Evolutionary conservation across 1,140 invertebrate species (phyloP).

Genomic region (Drosophila paulistorum): DNA sequence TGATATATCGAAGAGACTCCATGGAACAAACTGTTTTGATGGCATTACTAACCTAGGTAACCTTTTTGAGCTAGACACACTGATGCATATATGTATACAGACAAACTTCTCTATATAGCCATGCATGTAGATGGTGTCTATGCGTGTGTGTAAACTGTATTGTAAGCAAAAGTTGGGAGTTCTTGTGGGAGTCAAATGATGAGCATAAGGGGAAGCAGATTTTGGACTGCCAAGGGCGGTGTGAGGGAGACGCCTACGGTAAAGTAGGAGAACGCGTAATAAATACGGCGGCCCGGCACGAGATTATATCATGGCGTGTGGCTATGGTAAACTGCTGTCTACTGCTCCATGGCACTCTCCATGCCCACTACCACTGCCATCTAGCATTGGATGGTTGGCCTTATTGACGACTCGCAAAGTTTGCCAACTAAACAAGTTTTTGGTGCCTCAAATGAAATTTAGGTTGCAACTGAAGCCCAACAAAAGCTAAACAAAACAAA

Average conservation of each 20-base stretch:
- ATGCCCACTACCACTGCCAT: too few relatives aligned
- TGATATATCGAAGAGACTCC: background rate
- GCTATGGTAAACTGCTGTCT: conserved; percentile 51
- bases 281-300: conserved; percentile 54
- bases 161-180: background rate
- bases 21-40: background rate
- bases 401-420: conserved; percentile 80
- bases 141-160: conserved; percentile 12
- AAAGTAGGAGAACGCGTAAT: conserved; percentile 53
- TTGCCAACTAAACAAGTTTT: conserved; percentile 82
- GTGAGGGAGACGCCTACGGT: background rate
- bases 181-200: background rate
- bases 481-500: conserved; percentile 72
- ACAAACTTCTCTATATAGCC: conserved; percentile 14
- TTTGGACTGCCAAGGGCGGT: background rate
- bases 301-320: conserved; percentile 77
- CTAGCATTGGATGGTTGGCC: conserved; percentile 21
- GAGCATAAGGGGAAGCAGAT: conserved; percentile 1
- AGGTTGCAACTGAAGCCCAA: conserved; percentile 80
- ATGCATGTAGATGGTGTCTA: conserved; percentile 15
- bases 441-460: conserved; percentile 79
- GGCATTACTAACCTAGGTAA: conserved; percentile 13
- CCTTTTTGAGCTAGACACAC: conserved; percentile 7
- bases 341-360: conserved; percentile 41
- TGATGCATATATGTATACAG: background rate